Evolutionary conservation across 2,797 vertebrate genomes (phyloP).

Genomic region (Cynopterus sphinx): DNA sequence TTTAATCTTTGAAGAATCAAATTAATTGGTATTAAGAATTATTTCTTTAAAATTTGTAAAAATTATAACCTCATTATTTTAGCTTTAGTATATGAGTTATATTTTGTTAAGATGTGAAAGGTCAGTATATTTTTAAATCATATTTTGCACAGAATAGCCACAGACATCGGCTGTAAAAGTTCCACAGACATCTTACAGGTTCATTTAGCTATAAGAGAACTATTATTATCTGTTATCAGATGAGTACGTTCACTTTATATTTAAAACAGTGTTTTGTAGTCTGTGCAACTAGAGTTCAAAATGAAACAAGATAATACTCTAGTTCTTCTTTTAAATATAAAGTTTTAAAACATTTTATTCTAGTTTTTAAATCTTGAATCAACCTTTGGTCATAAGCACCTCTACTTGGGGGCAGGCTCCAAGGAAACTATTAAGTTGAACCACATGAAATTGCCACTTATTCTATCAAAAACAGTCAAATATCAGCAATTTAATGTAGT

Average conservation of each 20-base stretch:
- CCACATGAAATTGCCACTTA: background rate
- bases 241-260: background rate
- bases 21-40: conserved; percentile 28
- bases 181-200: background rate
- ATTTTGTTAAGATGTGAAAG: background rate
- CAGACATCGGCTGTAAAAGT: background rate
- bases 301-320: background rate
- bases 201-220: background rate
- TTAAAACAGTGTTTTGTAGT: background rate
- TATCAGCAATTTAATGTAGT: background rate
- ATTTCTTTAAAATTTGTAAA: conserved; percentile 31
- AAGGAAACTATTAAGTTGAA: background rate
- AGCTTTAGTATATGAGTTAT: conserved; percentile 14
- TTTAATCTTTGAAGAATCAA: background rate
- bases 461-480: background rate
- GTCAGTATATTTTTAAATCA: conserved; percentile 1
- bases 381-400: background rate
- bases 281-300: background rate
- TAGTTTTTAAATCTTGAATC: background rate
- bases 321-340: conserved; percentile 22
- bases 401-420: background rate
- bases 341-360: background rate
- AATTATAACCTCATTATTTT: conserved; percentile 10
- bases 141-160: background rate
- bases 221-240: background rate